Base-by-base conservation (phyloP, 1,140 invertebrate species). In the Drosophila bifasciata region DNA sequence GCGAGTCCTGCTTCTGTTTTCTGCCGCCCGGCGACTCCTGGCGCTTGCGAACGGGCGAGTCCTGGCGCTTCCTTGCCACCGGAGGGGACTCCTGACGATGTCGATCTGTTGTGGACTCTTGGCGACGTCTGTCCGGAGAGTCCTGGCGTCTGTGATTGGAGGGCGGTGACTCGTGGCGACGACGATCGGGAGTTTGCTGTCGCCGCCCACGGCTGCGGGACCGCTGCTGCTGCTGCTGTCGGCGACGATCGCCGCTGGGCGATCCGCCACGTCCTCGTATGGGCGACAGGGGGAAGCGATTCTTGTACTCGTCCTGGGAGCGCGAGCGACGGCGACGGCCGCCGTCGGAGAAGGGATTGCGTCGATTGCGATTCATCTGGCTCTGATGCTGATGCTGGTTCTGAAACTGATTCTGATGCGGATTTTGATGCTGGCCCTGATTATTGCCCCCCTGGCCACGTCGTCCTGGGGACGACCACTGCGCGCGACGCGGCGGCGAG, bases 261-360 rank as follows among this genome's bases (percentile, higher is more conserved):
- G 90, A 86, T 36, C 11, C 11, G 49, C 41, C 48, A 23, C 74
- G 76, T 5, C 58, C 45, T 3, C 89, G 70, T 23, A 84, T 56
- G 5, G 89, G 89, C 6, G 89, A 91, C 2, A 89, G 50, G 0
- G 89, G 89, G 11, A 76, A 90, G 2, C 89, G 89, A 57, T 91
- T 91, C 7, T 86, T 73, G 41, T 74, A 89, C 3, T 85, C 81
- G 16, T 90, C 77, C 16, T 49, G 64, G 1, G 90, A 89, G 5
- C 81, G 88, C 19, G 90, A 89, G 3, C 81, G 88, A 0, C 75
- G 76, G 7, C 90, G 79, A 16, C 90, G 67, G 55, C 81, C 85
- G 1, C 89, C 51, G 56, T 90, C 90, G 0, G 69, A 71, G 43
- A 91, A 91, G 0, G 89, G 89, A 73, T 91, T 91, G 1, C 89